Evolutionary conservation across 2,797 vertebrate genomes (phyloP).

Genomic region (Gephyroberyx darwinii): DNA sequence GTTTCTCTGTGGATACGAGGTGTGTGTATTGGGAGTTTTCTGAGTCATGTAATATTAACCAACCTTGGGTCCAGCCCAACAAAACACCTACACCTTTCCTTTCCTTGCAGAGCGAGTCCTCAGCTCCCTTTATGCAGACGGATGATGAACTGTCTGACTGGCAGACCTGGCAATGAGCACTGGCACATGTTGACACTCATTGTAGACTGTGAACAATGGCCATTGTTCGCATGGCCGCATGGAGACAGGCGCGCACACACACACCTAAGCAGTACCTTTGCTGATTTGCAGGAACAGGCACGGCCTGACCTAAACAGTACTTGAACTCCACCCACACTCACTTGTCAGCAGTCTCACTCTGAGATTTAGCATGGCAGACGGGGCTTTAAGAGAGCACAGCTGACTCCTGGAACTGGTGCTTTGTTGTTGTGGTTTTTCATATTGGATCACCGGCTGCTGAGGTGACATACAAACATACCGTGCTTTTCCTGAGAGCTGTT

Average conservation of each 20-base stretch:
- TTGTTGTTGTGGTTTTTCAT: conserved; percentile 9
- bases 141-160: conserved; percentile 54
- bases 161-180: conserved; percentile 39
- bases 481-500: conserved; percentile 45
- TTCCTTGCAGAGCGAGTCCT: no score
- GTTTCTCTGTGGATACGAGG: conserved; percentile 12
- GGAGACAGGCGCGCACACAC: neutral
- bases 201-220: conserved; percentile 36
- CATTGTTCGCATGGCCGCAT: conserved; percentile 34
- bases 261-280: conserved; percentile 21
- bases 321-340: conserved; percentile 25
- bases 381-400: conserved; percentile 35
- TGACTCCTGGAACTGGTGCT: conserved; percentile 31
- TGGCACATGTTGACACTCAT: conserved; percentile 52
- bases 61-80: conserved; percentile 10
- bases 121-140: conserved; percentile 31
- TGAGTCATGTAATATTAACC: conserved; percentile 44
- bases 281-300: conserved; percentile 30
- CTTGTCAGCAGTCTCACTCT: conserved; percentile 33
- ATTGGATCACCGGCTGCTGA: conserved; percentile 29
- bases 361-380: conserved; percentile 53
- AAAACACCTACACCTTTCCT: conserved; percentile 17
- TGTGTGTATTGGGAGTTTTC: conserved; percentile 18
- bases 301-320: conserved; percentile 27
- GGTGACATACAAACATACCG: conserved; percentile 29